A percentile compares a stretch with the other conserved stretches of the same genome.
phyloP scores from a whole-genome alignment of 2,888 invertebrate genomes.

The Incurvaria masculella region DNA sequence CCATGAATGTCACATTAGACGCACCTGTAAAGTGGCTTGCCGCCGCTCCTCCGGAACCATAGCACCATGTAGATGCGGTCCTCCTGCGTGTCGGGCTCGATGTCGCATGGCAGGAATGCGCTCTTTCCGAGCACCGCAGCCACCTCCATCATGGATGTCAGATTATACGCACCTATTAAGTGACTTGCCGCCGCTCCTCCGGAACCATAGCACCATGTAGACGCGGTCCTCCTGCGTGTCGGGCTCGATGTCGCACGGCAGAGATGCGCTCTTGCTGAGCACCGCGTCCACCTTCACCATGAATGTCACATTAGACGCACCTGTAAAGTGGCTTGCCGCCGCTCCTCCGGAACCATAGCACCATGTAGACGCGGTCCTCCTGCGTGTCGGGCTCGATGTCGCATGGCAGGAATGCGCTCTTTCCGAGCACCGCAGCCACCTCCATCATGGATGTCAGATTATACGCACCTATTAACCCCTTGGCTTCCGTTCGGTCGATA shows the following conservation, averaged over 20 bases:
- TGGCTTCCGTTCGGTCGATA: too few relatives aligned
- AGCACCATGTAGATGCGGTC: slow-evolving; percentile 91
- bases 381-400: slow-evolving; percentile 81
- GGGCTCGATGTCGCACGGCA: slow-evolving; percentile 89
- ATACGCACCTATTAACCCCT: too few relatives aligned
- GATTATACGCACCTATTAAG: slow-evolving; percentile 81
- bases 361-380: slow-evolving; percentile 88
- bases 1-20: too few relatives aligned
- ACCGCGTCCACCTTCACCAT: slow-evolving; percentile 74
- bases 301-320: too few relatives aligned
- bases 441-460: slow-evolving; percentile 51
- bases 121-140: slow-evolving; percentile 82
- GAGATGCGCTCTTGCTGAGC: slow-evolving; percentile 75
- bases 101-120: slow-evolving; percentile 85
- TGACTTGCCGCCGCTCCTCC: slow-evolving; percentile 82
- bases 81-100: slow-evolving; percentile 76
- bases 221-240: slow-evolving; percentile 79
- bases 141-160: slow-evolving; percentile 59
- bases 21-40: slow-evolving; percentile 89
- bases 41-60: slow-evolving; percentile 85
- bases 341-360: slow-evolving; percentile 86
- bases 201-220: slow-evolving; percentile 91
- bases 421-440: slow-evolving; percentile 81
- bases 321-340: slow-evolving; percentile 88
- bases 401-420: slow-evolving; percentile 82